Evolutionary conservation across 2,113 vertebrate species (phyloP), one percentile per base, ranked within the genome.

Genomic region (Corythoichthys intestinalis): DNA sequence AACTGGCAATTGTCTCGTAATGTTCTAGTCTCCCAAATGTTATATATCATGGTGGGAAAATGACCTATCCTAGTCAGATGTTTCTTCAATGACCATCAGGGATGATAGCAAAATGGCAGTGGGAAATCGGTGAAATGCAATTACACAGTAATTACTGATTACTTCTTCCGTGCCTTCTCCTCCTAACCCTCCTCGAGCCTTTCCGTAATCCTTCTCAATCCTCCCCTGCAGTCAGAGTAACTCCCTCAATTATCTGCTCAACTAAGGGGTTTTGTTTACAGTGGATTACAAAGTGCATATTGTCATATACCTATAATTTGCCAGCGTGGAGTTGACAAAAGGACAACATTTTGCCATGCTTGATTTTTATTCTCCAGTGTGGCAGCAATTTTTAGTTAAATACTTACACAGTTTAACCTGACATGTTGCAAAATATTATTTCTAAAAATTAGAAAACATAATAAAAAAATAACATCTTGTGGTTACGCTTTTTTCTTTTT

Each of bases 71-170:
- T 38, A 49, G 53, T 62, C 54, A 52, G 53, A 38, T 66, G 39
- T 65, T 77, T 49, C 71, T 73, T 56, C 48, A 53, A 61, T 65
- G 61, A 77, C 69, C 78, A 44, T 78, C 73, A 73, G 28, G 74
- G 66, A 82, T 85, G 71, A 72, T 44, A 38, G 74, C 75, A 86
- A 64, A 81, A 73, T 62, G 64, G 64, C 71, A 71, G 70, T 69
- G 53, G 9, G 11, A 78, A 69, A 46, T 72, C 71, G 70, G 66
- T 79, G 75, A 84, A 6, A 85, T 73, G 76, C 68, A 84, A 80
- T 86, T 87, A 80, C 78, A 79, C 72, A 76, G 60, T 86, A 87
- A 85, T 86, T 82, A 86, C 82, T 80, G 82, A 84, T 86, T 74
- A 81, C 78, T 69, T 66, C 59, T 67, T 62, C 74, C 62, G 7